Evolutionary conservation across 2,797 vertebrate species (phyloP).

Genomic region (Falco concolor): DNA sequence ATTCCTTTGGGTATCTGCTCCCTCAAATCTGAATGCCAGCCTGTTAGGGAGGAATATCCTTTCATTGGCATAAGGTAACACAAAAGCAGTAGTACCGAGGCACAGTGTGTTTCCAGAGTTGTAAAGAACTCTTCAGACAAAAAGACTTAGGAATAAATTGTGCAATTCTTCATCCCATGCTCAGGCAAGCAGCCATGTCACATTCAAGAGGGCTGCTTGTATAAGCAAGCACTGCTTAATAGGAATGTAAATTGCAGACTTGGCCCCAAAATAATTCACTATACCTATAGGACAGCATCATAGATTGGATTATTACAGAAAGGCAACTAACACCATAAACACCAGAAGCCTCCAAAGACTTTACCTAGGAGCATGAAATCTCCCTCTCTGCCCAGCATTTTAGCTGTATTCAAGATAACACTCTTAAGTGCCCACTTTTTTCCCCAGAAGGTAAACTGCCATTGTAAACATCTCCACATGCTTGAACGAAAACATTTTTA

Average conservation of each 20-base stretch:
- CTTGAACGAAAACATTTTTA: constrained; percentile 11
- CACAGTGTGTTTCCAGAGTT: not conserved
- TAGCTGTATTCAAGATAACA: not conserved
- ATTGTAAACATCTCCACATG: not conserved
- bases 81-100: not conserved
- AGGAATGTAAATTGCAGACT: not conserved
- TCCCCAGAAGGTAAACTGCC: not conserved
- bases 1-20: not conserved
- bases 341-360: not conserved
- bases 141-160: not conserved
- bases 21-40: not conserved
- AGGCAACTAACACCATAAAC: not conserved
- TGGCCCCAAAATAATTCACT: not conserved
- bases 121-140: not conserved
- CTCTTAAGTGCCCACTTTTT: not conserved
- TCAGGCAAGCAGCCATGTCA: not conserved
- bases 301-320: not conserved
- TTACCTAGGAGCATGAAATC: not conserved
- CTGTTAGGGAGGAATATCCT: not conserved
- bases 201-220: not conserved
- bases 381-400: not conserved
- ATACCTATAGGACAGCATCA: not conserved
- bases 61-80: not conserved
- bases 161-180: not conserved
- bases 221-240: not conserved